These are phyloP conservation scores for Tethya wilhelma DNA, from an alignment of 37 sponge, comb jelly and placozoan species.

Conservation along the genomic window DNA sequence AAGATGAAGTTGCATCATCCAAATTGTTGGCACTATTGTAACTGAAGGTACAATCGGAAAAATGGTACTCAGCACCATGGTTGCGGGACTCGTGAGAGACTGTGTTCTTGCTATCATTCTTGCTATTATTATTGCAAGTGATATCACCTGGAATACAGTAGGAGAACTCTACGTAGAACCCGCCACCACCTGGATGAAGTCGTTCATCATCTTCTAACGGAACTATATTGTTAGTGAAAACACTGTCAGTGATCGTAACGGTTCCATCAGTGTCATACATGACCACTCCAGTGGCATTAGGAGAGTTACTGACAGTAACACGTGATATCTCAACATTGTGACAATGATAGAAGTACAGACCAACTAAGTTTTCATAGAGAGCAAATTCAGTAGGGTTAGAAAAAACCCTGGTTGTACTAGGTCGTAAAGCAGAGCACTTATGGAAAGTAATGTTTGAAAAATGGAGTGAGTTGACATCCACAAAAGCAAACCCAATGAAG, in stretches of 20 bases:
- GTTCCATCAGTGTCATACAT: constrained; percentile 38
- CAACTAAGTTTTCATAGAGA: neutral
- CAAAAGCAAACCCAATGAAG: constrained; percentile 37
- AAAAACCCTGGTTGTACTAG: constrained; percentile 24
- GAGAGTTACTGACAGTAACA: constrained; percentile 19
- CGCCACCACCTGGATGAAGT: constrained; percentile 44
- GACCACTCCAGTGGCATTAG: constrained; percentile 37
- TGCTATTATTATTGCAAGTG: neutral
- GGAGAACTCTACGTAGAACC: constrained; percentile 55
- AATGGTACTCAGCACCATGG: neutral
- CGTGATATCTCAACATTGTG: neutral
- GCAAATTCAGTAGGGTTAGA: neutral
- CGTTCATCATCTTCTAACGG: no score
- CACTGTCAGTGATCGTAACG: neutral
- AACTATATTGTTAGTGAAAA: constrained; percentile 15
- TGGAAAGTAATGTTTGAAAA: constrained; percentile 5
- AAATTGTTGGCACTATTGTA: neutral
- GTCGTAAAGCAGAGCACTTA: constrained; percentile 3
- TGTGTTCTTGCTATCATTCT: no score
- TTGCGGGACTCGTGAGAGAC: neutral
- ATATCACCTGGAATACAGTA: constrained; percentile 44
- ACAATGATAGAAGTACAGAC: constrained; percentile 43
- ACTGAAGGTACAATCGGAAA: neutral
- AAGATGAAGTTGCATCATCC: neutral
- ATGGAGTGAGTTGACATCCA: constrained; percentile 1